Conservation (phyloP, 2,113 vertebrate species). For the Triplophysa tibetana region DNA sequence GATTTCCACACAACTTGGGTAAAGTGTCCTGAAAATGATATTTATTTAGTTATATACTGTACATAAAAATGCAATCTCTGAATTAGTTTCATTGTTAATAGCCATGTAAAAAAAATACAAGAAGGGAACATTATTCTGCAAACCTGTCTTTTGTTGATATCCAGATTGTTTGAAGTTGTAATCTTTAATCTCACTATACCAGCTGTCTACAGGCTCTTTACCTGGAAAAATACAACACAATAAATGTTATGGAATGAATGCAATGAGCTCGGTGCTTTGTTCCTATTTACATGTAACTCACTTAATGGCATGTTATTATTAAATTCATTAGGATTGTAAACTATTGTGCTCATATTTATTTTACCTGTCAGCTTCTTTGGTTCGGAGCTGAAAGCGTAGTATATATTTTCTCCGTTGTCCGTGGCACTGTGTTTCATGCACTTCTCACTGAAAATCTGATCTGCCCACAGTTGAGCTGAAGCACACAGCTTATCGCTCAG, state of each 20-base stretch:
- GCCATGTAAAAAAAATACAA: too few relatives aligned
- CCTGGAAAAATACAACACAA: constrained; percentile 42
- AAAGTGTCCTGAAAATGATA: constrained; percentile 57
- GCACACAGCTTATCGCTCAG: constrained; percentile 50
- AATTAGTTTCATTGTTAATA: too few relatives aligned
- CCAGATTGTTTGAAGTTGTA: constrained; percentile 53
- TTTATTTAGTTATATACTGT: too few relatives aligned
- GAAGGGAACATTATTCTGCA: not conserved
- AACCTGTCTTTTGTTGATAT: constrained; percentile 48
- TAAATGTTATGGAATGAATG: not conserved
- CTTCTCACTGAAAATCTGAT: constrained; percentile 52
- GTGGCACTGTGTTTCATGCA: constrained; percentile 61
- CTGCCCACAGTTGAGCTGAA: constrained; percentile 60
- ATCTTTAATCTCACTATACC: constrained; percentile 61
- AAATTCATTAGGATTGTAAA: too few relatives aligned
- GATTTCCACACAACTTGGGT: constrained; percentile 64
- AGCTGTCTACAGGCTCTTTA: constrained; percentile 48
- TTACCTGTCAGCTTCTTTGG: constrained; percentile 38
- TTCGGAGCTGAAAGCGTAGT: constrained; percentile 53
- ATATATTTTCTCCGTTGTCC: constrained; percentile 65
- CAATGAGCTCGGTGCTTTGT: not conserved
- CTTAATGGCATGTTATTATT: too few relatives aligned
- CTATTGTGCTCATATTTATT: too few relatives aligned
- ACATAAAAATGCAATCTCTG: too few relatives aligned
- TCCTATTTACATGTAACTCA: too few relatives aligned